A percentile compares a stretch with the other conserved stretches of the same genome.
Evolutionary conservation across 2,113 vertebrate genomes (phyloP).

Genomic region (Hipposideros armiger): DNA sequence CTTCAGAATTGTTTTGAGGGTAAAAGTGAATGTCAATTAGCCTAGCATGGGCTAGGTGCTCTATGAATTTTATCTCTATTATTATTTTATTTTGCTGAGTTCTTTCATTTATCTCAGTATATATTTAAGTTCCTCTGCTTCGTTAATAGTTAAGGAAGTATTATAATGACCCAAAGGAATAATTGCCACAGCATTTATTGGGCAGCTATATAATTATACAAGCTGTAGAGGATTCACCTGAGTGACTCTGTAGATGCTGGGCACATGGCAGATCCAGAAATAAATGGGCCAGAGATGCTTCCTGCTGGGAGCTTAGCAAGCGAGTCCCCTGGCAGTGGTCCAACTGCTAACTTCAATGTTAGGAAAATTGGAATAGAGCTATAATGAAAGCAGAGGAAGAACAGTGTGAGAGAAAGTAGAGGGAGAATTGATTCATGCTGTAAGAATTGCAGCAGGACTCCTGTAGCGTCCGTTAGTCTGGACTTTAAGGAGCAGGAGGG

Average conservation of each 20-base stretch:
- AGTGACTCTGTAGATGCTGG: background rate
- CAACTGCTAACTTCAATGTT: background rate
- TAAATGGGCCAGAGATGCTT: background rate
- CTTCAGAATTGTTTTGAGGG: conserved; percentile 39
- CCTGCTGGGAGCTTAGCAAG: background rate
- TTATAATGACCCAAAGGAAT: background rate
- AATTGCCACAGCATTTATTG: background rate
- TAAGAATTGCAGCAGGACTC: background rate
- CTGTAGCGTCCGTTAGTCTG: background rate
- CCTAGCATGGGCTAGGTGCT: background rate
- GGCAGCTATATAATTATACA: background rate
- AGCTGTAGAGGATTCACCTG: background rate
- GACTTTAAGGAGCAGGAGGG: background rate
- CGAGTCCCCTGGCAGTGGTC: background rate
- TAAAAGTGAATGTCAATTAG: background rate
- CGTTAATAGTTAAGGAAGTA: conserved; percentile 46
- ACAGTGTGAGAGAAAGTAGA: background rate
- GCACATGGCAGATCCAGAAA: background rate
- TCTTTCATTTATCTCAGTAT: background rate
- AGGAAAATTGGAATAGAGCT: background rate
- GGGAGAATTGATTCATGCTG: too few relatives aligned
- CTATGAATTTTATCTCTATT: conserved; percentile 2
- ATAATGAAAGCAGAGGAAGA: background rate
- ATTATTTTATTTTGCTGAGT: background rate
- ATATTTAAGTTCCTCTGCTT: background rate